A percentile compares a stretch with the other conserved stretches of the same genome.
These are phyloP conservation scores for Cepphus grylle DNA, from an alignment of 2,113 vertebrate genomes.

Conservation along the genomic window DNA sequence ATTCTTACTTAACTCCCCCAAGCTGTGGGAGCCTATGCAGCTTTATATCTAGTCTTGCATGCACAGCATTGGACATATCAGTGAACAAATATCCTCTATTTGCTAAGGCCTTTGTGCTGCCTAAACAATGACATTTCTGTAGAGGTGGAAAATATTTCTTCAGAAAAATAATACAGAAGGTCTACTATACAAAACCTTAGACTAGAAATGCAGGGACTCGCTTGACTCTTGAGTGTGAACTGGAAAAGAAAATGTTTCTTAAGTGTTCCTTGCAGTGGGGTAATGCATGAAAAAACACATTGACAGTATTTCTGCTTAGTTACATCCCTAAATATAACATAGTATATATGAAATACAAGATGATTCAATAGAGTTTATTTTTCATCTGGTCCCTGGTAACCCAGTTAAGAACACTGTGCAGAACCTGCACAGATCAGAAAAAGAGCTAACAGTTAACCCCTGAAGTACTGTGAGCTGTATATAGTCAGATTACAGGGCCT, in stretches of 20 bases:
- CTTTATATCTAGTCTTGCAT: not conserved
- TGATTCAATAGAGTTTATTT: not conserved
- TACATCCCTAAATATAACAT: not conserved
- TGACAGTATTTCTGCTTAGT: not conserved
- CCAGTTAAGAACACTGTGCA: not conserved
- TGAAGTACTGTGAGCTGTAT: not conserved
- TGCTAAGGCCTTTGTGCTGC: not conserved
- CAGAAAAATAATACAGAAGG: not conserved
- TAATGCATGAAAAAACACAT: not conserved
- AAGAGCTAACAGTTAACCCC: not conserved
- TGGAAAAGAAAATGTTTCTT: not conserved
- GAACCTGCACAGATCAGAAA: not conserved
- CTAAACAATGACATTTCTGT: not conserved
- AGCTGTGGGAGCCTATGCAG: not conserved
- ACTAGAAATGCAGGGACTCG: not conserved
- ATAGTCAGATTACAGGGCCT: not conserved
- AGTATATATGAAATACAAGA: not conserved
- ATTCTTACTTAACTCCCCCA: not conserved
- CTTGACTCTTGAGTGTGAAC: not conserved
- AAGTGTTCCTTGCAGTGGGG: not conserved
- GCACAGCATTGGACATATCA: not conserved
- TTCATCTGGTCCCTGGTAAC: not conserved
- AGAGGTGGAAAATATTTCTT: not conserved
- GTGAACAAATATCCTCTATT: not conserved
- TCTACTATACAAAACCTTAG: not conserved